A percentile compares a stretch with the other conserved stretches of the same genome.
Conservation (phyloP, 2,113 vertebrate genomes). For the Nibea coibor region DNA sequence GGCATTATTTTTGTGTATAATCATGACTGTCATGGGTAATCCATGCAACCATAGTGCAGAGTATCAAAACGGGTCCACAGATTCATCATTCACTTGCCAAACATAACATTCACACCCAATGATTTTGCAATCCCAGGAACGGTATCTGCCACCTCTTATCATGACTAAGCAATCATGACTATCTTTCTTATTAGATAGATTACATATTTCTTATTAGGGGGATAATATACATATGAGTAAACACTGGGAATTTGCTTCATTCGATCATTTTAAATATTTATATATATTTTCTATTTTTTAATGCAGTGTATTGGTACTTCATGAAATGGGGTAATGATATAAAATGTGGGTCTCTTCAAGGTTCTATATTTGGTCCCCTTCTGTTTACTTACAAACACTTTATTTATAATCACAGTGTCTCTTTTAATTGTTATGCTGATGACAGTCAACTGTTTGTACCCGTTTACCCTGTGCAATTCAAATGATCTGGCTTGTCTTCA, state of each 20-base stretch:
- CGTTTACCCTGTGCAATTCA: neutral
- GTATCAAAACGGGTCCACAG: conserved; percentile 31
- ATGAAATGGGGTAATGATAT: neutral
- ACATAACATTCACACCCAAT: conserved; percentile 3
- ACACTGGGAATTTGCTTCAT: no score
- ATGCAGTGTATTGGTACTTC: neutral
- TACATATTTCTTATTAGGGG: neutral
- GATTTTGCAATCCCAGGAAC: neutral
- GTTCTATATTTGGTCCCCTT: neutral
- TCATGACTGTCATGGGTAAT: conserved; percentile 54
- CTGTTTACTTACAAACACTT: neutral
- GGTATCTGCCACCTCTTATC: neutral
- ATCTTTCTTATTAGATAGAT: no score
- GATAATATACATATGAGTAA: neutral
- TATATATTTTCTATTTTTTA: no score
- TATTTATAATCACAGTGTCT: neutral
- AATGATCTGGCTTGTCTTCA: neutral
- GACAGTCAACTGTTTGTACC: neutral
- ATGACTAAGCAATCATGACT: neutral
- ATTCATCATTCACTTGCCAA: conserved; percentile 21
- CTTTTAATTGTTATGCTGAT: neutral
- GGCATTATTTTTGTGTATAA: conserved; percentile 55
- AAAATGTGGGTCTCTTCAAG: neutral
- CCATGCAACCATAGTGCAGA: conserved; percentile 29
- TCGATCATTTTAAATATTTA: no score